Base-by-base conservation (phyloP, 2,888 invertebrate species). In the Oegoconia quadripuncta region DNA sequence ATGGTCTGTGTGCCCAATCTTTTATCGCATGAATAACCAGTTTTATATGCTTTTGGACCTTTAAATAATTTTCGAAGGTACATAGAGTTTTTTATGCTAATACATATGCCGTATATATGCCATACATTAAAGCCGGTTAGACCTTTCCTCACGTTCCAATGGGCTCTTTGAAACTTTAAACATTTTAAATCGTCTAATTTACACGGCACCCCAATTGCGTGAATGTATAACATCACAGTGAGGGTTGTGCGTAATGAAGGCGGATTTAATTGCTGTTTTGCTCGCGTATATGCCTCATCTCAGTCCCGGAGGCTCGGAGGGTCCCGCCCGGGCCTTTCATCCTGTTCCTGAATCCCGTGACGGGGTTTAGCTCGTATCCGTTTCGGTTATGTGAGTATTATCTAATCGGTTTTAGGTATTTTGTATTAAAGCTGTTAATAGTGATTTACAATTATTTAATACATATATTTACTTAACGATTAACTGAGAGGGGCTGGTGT, bases 191-290 rank as follows among this genome's bases (percentile, higher is more conserved):
- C 5, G 20, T 20, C 7, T 20, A 20, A 20, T 7, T 20, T 20
- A 32, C 20, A n/a, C 25, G 49, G 64, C 73, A 70, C 70, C 56
- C 57, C 66, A 38, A 41, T 64, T 46, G 41, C 34, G 42, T 53
- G 74, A 44, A 60, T 44, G 55, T 35, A 27, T 42, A 36, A 36
- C 45, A 43, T 43, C 30, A 44, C 46, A 44, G 46, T 47, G 59
- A 51, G 59, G 62, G 62, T 61, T 64, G 64, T 55, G 54, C 38
- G 66, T 79, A 78, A 80, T 80, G 79, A 74, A 74, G 71, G 72
- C 68, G 64, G 67, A 69, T 78, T 74, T 81, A 82, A 82, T 81
- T 82, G 82, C 71, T 74, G 75, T 80, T 80, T 79, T 78, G 74
- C 67, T 55, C 59, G 64, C 60, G 59, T 57, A 63, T 63, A 51